phyloP scores from a whole-genome alignment of 2,113 vertebrate genomes.

The Trichechus manatus region DNA sequence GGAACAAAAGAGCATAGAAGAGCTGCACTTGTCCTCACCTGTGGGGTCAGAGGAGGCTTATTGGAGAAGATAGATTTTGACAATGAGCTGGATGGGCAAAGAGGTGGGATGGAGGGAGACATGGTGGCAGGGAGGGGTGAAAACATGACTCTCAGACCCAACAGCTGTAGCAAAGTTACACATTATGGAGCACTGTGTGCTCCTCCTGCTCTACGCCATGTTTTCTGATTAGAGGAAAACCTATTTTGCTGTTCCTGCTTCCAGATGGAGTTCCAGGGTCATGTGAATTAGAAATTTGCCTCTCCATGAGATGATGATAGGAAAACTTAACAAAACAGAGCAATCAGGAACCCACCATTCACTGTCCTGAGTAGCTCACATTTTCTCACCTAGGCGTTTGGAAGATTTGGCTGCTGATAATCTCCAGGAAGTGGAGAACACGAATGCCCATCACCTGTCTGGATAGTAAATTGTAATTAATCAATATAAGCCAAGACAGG shows the following conservation, averaged over 20 bases:
- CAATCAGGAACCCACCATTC: not conserved
- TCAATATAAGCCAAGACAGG: slow-evolving; percentile 37
- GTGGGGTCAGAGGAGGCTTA: not conserved
- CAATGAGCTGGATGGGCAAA: not conserved
- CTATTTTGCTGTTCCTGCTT: not conserved
- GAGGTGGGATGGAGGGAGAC: not conserved
- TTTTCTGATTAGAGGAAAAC: slow-evolving; percentile 29
- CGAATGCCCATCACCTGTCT: not conserved
- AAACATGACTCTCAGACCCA: not conserved
- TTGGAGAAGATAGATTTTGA: not conserved
- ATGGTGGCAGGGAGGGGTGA: not conserved
- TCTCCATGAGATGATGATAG: not conserved
- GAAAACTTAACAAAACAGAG: not conserved
- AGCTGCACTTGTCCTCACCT: not conserved
- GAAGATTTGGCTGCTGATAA: not conserved
- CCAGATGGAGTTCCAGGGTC: not conserved
- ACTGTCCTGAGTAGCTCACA: slow-evolving; percentile 6
- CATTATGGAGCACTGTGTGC: not conserved
- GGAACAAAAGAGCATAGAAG: not conserved
- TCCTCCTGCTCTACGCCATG: not conserved
- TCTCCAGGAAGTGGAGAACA: not conserved
- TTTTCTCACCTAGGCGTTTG: not conserved
- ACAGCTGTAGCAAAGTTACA: not conserved
- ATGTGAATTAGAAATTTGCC: slow-evolving; percentile 27
- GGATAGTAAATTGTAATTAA: slow-evolving; percentile 48